These are phyloP conservation scores for Caenorhabditis wallacei DNA, from an alignment of 2,888 invertebrate genomes.

Conservation along the genomic window DNA sequence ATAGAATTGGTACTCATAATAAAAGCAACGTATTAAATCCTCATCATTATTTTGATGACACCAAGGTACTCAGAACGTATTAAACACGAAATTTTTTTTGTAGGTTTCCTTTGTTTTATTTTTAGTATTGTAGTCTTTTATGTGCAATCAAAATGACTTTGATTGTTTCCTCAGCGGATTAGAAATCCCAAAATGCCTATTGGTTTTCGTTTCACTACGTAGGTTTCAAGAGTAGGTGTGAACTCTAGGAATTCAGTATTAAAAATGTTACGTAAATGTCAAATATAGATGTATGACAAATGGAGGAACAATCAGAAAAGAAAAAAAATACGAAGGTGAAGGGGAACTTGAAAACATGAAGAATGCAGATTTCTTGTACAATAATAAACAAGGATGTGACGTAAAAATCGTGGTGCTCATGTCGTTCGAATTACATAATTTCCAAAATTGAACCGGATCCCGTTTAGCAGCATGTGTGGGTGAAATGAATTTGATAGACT, in stretches of 20 bases:
- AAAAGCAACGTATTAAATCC: slow-evolving; percentile 39
- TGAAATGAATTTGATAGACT: not conserved
- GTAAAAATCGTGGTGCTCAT: slow-evolving; percentile 9
- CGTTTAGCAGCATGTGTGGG: slow-evolving; percentile 23
- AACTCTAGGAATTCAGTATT: slow-evolving; percentile 21
- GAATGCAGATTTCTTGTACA: slow-evolving; percentile 36
- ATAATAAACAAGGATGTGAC: slow-evolving; percentile 53
- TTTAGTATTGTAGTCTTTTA: slow-evolving; percentile 27
- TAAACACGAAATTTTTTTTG: slow-evolving; percentile 1
- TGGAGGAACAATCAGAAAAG: not conserved
- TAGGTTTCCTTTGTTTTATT: slow-evolving; percentile 22
- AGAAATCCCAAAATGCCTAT: slow-evolving; percentile 36
- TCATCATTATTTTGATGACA: slow-evolving; percentile 44
- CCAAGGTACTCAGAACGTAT: slow-evolving; percentile 39
- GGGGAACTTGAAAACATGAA: slow-evolving; percentile 23
- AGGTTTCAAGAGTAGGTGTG: slow-evolving; percentile 19
- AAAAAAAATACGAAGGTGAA: not conserved
- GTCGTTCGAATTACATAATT: slow-evolving; percentile 34
- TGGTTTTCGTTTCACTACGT: slow-evolving; percentile 24
- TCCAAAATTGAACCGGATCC: slow-evolving; percentile 25
- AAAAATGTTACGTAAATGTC: slow-evolving; percentile 42
- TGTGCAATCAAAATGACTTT: slow-evolving; percentile 9
- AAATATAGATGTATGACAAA: slow-evolving; percentile 35
- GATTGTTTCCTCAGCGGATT: slow-evolving; percentile 40
- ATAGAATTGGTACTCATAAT: not conserved